Percentiles rank a stretch among this genome's conserved stretches.
Evolutionary conservation across 2,888 invertebrate genomes (phyloP).

Genomic region (Dysmachus trigonus): DNA sequence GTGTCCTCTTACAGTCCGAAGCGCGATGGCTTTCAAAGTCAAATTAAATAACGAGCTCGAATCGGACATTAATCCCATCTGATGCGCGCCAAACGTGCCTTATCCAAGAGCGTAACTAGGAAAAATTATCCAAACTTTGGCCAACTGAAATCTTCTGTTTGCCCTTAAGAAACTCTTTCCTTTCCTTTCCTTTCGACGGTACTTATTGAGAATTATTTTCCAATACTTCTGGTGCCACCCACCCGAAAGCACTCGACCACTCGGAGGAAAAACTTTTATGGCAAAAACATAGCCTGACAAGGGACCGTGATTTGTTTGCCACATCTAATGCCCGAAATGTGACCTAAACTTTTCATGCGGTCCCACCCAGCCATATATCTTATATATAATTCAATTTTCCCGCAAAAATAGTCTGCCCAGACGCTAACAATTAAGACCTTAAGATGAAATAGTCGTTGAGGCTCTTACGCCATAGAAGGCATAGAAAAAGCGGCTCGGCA

Average conservation of each 20-base stretch:
- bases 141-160: neutral
- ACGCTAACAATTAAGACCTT: neutral
- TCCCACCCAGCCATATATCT: neutral
- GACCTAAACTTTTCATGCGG: neutral
- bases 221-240: neutral
- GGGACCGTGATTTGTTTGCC: constrained; percentile 15
- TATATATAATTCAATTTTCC: constrained; percentile 7
- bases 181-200: neutral
- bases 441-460: constrained; percentile 11
- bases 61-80: neutral
- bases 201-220: constrained; percentile 7
- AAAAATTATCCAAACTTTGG: neutral
- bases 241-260: neutral
- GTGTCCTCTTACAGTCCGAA: neutral
- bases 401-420: neutral
- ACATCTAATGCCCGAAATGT: neutral
- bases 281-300: neutral
- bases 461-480: neutral
- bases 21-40: neutral
- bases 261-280: neutral
- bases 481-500: neutral
- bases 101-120: neutral
- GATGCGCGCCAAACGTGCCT: neutral
- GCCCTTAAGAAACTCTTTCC: neutral
- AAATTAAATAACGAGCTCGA: neutral